Evolutionary conservation across 2,797 vertebrate species (phyloP).

Genomic region (Hyperoplus immaculatus): DNA sequence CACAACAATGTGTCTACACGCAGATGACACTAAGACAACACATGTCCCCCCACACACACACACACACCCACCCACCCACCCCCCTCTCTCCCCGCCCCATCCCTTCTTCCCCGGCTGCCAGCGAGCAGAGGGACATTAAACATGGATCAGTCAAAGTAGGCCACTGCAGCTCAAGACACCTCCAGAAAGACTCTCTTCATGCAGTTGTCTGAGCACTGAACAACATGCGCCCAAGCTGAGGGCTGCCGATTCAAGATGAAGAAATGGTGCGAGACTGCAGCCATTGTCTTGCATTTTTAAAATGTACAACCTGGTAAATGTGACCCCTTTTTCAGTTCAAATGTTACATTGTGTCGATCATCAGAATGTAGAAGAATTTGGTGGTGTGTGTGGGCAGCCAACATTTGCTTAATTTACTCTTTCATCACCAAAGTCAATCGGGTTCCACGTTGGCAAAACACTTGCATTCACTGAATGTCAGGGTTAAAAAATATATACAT

Average conservation of each 20-base stretch:
- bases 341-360: neutral
- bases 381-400: neutral
- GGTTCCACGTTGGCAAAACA: neutral
- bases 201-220: conserved; percentile 9
- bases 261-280: conserved; percentile 1
- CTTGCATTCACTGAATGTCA: neutral
- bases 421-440: neutral
- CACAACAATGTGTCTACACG: conserved; percentile 19
- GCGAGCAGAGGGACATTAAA: conserved; percentile 48
- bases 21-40: conserved; percentile 43
- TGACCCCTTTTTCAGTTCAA: neutral
- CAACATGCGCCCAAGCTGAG: neutral
- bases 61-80: too few species aligned
- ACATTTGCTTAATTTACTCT: neutral
- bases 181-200: conserved; percentile 25
- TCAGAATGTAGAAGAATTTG: neutral
- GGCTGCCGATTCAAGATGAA: conserved; percentile 5
- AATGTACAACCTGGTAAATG: neutral
- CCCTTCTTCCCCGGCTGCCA: conserved; percentile 9
- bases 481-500: neutral
- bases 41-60: conserved; percentile 4
- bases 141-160: conserved; percentile 68
- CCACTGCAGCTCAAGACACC: conserved; percentile 54
- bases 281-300: conserved; percentile 12
- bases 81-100: too few species aligned